Evolutionary conservation across 2,113 vertebrate species (phyloP).

Genomic region (Aptenodytes patagonicus): DNA sequence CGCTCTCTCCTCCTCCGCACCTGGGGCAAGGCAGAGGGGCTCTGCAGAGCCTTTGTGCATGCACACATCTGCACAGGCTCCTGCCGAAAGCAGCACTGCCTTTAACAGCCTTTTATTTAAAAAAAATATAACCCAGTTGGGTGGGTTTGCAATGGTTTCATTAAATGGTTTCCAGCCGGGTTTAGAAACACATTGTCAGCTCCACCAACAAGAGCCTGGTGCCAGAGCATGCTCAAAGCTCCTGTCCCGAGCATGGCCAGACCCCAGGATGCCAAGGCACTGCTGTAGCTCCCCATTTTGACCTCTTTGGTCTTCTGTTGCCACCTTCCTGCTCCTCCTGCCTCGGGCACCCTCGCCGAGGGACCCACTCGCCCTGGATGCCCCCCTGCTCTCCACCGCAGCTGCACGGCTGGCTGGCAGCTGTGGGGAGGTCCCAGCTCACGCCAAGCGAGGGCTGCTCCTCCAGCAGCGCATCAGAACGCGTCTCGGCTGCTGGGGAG

Average conservation of each 20-base stretch:
- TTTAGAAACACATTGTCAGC: not conserved
- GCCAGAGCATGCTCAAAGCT: not conserved
- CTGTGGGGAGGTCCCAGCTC: not conserved
- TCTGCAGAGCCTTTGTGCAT: not conserved
- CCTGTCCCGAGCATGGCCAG: not conserved
- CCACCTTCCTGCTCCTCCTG: accelerated
- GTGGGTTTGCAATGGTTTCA: not conserved
- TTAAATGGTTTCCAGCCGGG: not conserved
- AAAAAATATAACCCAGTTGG: not conserved
- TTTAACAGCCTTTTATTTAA: not conserved
- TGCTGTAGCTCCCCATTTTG: accelerated
- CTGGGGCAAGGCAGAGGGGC: not conserved
- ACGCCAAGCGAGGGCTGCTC: not conserved
- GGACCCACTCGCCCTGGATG: not conserved
- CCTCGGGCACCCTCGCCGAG: accelerated
- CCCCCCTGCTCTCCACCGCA: not conserved
- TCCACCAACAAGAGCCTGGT: not conserved
- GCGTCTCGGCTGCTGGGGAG: not conserved
- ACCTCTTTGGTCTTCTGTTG: not conserved
- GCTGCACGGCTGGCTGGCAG: not conserved
- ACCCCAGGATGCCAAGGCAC: too few relatives aligned
- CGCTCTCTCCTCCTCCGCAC: not conserved
- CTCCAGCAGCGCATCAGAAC: not conserved
- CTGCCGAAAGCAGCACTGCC: not conserved
- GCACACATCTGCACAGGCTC: not conserved